Base-by-base conservation (phyloP, 1,140 invertebrate species). In the Eupeodes corollae region DNA sequence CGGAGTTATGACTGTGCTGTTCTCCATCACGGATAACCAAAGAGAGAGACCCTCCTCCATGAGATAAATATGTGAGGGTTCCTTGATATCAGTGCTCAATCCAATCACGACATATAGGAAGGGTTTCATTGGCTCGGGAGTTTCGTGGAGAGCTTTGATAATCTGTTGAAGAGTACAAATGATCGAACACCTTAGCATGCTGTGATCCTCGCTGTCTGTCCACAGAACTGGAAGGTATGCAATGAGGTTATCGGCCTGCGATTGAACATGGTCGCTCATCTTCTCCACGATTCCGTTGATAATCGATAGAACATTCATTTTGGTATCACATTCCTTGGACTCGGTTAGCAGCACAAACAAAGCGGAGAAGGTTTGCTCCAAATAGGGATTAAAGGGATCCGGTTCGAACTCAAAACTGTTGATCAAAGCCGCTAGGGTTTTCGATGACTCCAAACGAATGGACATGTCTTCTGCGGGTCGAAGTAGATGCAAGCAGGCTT, bases 361-460 rank as follows among this genome's bases (percentile, higher is more conserved):
- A 37, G 86, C 74, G 42, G 77, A 74, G 61, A 94, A 91, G 3
- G 79, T 73, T 14, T 80, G 73, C 30, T 86, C 80, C 34, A 93
- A 76, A 69, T 82, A 95, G 11, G 86, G 81, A 45, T 81, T 75
- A 63, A 96, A 94, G 58, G 88, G 80, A 44, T 91, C 83, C 1
- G 80, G 75, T 57, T 83, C 80, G 70, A 96, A 96, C 64, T 92
- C 88, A 74, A 95, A 95, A 67, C 94, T 89, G 65, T 94, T 89
- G 13, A 96, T 80, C 2, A 84, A 82, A 53, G 78, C 77, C 63
- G 86, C 83, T 5, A 98, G 71, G 63, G 73, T 84, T 68, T 49
- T 73, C 0, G 78, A 75, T 1, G 90, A 84, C 16, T 90, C 82
- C 42, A 97, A 69, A 57, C 90, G 75, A 14, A 95, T 88, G 9